phyloP scores from a whole-genome alignment of 1,140 invertebrate species.

The Scaptomyza hsui region DNA sequence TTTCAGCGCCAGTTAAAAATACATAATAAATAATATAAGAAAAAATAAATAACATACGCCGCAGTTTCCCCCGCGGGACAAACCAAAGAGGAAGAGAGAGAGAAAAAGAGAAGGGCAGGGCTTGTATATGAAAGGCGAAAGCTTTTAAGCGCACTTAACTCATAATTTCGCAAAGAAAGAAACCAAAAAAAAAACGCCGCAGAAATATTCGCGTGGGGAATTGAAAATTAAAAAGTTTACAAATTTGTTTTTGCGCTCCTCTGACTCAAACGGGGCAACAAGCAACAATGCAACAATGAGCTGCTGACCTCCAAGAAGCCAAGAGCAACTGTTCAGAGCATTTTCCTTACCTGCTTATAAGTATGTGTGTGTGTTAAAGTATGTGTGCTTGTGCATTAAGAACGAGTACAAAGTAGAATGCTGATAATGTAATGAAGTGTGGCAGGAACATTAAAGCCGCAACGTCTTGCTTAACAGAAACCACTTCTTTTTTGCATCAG shows the following conservation, averaged over 20 bases:
- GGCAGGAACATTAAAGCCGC: constrained; percentile 29
- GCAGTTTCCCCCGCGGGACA: not conserved
- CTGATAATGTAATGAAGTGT: constrained; percentile 44
- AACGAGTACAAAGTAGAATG: not conserved
- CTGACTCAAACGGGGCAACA: not conserved
- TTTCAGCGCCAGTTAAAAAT: constrained; percentile 52
- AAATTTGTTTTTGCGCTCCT: constrained; percentile 42
- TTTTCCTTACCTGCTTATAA: not conserved
- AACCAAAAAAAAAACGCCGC: constrained; percentile 15
- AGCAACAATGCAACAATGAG: not conserved
- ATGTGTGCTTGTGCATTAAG: not conserved
- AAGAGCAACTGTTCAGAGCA: not conserved
- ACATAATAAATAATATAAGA: constrained; percentile 68
- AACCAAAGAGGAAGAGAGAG: not conserved
- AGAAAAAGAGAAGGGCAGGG: not conserved
- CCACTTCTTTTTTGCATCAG: not conserved
- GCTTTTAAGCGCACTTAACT: constrained; percentile 82
- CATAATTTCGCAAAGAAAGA: constrained; percentile 55
- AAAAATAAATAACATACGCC: constrained; percentile 71
- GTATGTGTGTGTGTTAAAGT: not conserved
- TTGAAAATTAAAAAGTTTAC: constrained; percentile 79
- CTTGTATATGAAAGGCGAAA: constrained; percentile 60
- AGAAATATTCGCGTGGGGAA: constrained; percentile 56
- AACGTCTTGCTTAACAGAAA: constrained; percentile 4
- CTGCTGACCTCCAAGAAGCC: constrained; percentile 27